phyloP scores from a whole-genome alignment of 2,797 vertebrate genomes.

The Lithobates sylvaticus region DNA sequence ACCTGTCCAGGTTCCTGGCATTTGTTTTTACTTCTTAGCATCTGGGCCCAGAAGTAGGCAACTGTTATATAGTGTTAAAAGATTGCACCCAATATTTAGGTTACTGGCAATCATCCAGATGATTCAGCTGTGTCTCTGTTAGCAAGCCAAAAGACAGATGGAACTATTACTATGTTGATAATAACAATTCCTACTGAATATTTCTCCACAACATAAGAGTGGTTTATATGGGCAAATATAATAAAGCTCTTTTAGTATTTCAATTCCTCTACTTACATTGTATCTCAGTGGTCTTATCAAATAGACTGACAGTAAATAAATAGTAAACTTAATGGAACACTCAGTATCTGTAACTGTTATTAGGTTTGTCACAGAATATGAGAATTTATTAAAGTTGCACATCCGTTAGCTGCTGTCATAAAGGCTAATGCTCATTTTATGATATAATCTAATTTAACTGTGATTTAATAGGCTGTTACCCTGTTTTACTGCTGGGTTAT shows the following conservation, averaged over 20 bases:
- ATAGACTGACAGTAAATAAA: slow-evolving; percentile 46
- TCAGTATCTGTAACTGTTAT: slow-evolving; percentile 35
- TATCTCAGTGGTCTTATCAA: slow-evolving; percentile 42
- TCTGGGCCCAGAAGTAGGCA: not conserved
- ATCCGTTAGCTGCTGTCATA: slow-evolving; percentile 55
- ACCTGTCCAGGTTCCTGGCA: not conserved
- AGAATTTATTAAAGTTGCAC: slow-evolving; percentile 46
- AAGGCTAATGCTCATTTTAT: slow-evolving; percentile 57
- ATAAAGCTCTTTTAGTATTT: slow-evolving; percentile 18
- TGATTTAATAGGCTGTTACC: slow-evolving; percentile 60
- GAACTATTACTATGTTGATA: slow-evolving; percentile 18
- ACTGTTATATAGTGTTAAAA: not conserved
- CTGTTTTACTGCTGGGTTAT: slow-evolving; percentile 52
- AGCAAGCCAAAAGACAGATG: slow-evolving; percentile 4
- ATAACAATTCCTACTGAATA: slow-evolving; percentile 9
- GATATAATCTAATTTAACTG: slow-evolving; percentile 58
- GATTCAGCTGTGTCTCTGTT: not conserved
- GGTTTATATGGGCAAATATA: slow-evolving; percentile 24
- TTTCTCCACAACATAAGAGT: slow-evolving; percentile 17
- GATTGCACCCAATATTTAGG: not conserved
- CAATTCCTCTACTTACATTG: slow-evolving; percentile 15
- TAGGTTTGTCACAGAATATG: slow-evolving; percentile 34
- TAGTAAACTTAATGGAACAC: slow-evolving; percentile 51
- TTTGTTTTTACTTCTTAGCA: not conserved
- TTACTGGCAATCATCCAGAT: not conserved